Conservation (phyloP, 1,140 invertebrate genomes). For the Subanguina moxae region DNA sequence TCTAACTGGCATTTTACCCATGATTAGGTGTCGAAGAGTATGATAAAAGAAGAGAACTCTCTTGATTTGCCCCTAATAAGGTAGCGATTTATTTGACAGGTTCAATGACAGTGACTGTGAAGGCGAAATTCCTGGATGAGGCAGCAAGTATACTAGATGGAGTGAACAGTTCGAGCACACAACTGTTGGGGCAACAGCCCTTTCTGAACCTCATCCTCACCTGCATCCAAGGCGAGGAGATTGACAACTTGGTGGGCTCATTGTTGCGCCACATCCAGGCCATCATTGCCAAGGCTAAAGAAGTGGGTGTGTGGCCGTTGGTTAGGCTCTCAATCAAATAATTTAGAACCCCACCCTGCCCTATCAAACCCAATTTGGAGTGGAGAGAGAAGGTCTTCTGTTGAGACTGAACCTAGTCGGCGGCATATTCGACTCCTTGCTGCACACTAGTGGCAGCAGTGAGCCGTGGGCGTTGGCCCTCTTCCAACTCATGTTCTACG, state of each 20-base stretch:
- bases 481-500: conserved; percentile 49
- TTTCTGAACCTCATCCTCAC: conserved; percentile 47
- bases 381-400: conserved; percentile 41
- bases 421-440: conserved; percentile 47
- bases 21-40: too few species aligned
- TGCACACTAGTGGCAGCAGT: conserved; percentile 19
- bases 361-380: conserved; percentile 24
- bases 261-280: conserved; percentile 38
- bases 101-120: conserved; percentile 25
- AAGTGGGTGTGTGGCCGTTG: conserved; percentile 13
- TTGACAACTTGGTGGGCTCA: conserved; percentile 38
- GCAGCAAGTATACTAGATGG: conserved; percentile 36
- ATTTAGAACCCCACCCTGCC: conserved; percentile 35
- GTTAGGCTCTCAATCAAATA: not conserved
- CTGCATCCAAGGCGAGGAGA: conserved; percentile 43
- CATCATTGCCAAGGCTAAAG: conserved; percentile 36
- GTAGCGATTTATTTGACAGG: not conserved
- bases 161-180: not conserved
- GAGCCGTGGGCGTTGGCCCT: conserved; percentile 43
- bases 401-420: conserved; percentile 46
- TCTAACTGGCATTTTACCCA: too few species aligned
- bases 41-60: too few species aligned
- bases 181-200: conserved; percentile 41
- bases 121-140: conserved; percentile 45
- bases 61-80: not conserved